Evolutionary conservation across 2,113 vertebrate species (phyloP).

Genomic region (Cephalopholis sonnerati): DNA sequence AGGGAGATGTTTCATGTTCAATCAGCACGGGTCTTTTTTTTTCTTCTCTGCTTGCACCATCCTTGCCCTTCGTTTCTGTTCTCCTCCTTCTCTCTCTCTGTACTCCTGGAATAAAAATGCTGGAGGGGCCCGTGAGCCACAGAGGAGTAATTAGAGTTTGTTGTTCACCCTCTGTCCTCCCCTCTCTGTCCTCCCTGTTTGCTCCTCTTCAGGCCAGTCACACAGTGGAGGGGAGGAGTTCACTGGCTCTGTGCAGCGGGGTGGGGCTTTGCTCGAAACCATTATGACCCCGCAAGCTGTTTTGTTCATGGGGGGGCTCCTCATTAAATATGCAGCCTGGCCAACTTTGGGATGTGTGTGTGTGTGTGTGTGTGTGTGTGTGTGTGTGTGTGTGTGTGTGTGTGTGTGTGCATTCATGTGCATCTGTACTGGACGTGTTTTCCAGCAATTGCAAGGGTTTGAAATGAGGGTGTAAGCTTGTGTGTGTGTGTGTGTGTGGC

Average conservation of each 20-base stretch:
- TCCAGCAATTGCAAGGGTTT: conserved; percentile 37
- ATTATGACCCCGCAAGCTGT: conserved; percentile 80
- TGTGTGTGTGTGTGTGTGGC: conserved; percentile 13
- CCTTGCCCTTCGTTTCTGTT: conserved; percentile 14
- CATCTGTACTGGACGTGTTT: conserved; percentile 43
- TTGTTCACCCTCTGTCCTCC: conserved; percentile 55
- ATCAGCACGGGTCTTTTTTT: conserved; percentile 28
- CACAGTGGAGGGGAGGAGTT: conserved; percentile 61
- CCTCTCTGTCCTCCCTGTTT: conserved; percentile 44
- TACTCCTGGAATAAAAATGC: conserved; percentile 53
- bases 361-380: conserved; percentile 40
- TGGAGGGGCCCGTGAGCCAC: conserved; percentile 64
- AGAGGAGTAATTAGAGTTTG: conserved; percentile 75
- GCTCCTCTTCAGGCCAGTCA: conserved; percentile 46
- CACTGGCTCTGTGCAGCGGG: conserved; percentile 61
- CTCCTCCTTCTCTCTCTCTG: conserved; percentile 15
- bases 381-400: conserved; percentile 19
- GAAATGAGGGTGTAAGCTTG: conserved; percentile 13
- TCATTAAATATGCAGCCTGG: conserved; percentile 78
- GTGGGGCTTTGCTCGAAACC: conserved; percentile 53
- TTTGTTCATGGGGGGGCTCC: conserved; percentile 66
- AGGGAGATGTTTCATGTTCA: conserved; percentile 71
- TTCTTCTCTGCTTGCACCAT: background rate
- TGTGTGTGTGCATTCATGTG: conserved; percentile 37
- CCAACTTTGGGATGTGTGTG: conserved; percentile 35